A percentile compares a stretch with the other conserved stretches of the same genome.
Conservation (phyloP, 2,888 invertebrate genomes). For the Ceramica pisi region DNA sequence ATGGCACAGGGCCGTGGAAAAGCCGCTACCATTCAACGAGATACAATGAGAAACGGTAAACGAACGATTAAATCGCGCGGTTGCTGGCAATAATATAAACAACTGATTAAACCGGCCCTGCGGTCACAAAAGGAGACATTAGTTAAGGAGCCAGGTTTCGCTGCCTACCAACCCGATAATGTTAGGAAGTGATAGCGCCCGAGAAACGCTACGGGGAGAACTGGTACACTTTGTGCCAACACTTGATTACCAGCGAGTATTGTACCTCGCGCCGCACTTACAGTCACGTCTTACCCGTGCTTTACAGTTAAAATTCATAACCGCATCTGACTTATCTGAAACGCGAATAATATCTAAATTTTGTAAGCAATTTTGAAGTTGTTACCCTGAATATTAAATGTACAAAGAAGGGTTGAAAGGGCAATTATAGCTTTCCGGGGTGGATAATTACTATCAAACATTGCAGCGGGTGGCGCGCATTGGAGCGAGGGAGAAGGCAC, state of each 20-base stretch:
- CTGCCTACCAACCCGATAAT: conserved; percentile 85
- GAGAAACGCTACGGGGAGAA: conserved; percentile 74
- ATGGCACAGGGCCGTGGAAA: conserved; percentile 70
- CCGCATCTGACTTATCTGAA: conserved; percentile 52
- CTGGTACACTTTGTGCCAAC: conserved; percentile 78
- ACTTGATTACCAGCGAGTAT: conserved; percentile 72
- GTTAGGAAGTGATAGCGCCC: conserved; percentile 85
- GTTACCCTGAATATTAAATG: conserved; percentile 77
- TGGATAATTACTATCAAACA: conserved; percentile 75
- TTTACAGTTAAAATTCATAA: conserved; percentile 65
- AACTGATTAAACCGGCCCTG: conserved; percentile 87
- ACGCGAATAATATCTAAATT: conserved; percentile 68
- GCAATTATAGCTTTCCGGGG: conserved; percentile 75
- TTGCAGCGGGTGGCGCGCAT: conserved; percentile 66
- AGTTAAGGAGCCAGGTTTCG: conserved; percentile 80
- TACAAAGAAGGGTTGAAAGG: conserved; percentile 78
- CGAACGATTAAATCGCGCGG: conserved; percentile 86
- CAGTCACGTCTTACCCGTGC: conserved; percentile 66
- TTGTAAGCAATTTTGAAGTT: conserved; percentile 73
- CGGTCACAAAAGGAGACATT: conserved; percentile 90
- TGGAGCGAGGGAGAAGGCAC: conserved; percentile 61
- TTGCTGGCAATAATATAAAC: conserved; percentile 89
- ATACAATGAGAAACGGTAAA: conserved; percentile 89
- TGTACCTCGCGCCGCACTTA: conserved; percentile 68
- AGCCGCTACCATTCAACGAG: conserved; percentile 75